Base-by-base conservation (phyloP, 2,113 vertebrate genomes). In the Chinchilla lanigera region DNA sequence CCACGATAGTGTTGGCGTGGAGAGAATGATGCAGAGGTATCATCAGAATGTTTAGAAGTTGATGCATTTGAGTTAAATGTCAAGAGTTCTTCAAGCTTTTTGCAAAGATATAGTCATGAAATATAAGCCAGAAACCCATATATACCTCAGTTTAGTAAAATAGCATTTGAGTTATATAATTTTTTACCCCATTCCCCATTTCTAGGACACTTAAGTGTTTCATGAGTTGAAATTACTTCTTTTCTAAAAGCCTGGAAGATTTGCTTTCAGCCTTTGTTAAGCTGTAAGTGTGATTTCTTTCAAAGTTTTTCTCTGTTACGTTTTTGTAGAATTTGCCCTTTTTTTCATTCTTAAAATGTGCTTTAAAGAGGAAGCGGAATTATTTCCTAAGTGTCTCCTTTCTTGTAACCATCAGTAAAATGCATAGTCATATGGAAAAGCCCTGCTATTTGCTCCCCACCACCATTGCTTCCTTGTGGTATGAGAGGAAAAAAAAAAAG, bases 381-480 rank as follows among this genome's bases (percentile, higher is more conserved):
- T 10, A 2, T 96, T 97, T 97, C 85, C 52, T 33, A 35, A 96
- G 93, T 96, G 33, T 94, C 14, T 87, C 20, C 90, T 61, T 63
- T 97, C 22, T 33, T 92, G 6, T 17, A 90, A 86, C 44, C 69
- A 80, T n/a, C 77, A 86, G 44, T 83, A 96, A 81, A 97, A 78
- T 61, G 86, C 77, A 96, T 85, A 30, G 28, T 86, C 47, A n/a
- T 94, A 13, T 90, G 81, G 89, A 44, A 91, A 1, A 75, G 7
- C 9, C 10, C 28, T 65, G 19, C 63, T 63, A 22, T 86, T 82
- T n/a, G 33, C 96, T 65, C 67, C 97, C 87, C 71, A 5, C 77
- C 95, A 24, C 96, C 97, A 63, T 47, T 95, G 28, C 86, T 96
- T 98, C 44, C 44, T 47, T 96, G 87, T 28, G 0, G 87, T 97